Percentiles rank a stretch among this genome's conserved stretches.
Conservation (phyloP, 2,113 vertebrate genomes). For the Bubo blakistoni region DNA sequence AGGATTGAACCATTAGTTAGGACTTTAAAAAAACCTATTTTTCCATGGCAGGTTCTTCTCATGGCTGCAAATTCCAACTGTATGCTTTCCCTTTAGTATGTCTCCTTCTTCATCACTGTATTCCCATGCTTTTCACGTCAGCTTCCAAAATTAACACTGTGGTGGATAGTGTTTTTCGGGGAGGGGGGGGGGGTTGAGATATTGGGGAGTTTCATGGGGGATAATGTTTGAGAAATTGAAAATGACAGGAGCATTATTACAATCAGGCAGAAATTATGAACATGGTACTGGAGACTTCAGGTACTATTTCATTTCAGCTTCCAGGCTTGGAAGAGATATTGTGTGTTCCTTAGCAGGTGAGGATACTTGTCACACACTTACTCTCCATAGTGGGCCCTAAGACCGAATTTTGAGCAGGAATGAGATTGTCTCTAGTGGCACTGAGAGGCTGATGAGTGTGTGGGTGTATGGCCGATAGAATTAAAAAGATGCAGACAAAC, state of each 20-base stretch:
- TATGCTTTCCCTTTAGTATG: not conserved
- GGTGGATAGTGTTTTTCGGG: not conserved
- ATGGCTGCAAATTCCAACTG: not conserved
- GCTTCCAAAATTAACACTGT: not conserved
- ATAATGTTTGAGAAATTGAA: not conserved
- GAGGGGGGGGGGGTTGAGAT: not conserved
- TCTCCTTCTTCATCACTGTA: not conserved
- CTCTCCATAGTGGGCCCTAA: not conserved
- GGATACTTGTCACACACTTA: not conserved
- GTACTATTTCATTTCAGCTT: conserved; percentile 13
- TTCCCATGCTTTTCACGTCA: not conserved
- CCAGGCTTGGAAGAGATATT: not conserved
- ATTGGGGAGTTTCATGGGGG: not conserved
- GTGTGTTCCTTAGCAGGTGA: not conserved
- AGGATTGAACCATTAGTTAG: not conserved
- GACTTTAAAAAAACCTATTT: not conserved
- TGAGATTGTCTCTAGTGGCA: not conserved
- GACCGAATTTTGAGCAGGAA: not conserved
- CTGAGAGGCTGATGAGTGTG: not conserved
- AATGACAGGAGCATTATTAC: not conserved
- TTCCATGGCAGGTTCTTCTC: not conserved
- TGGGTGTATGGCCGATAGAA: not conserved
- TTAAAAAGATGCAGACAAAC: not conserved
- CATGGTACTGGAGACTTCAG: not conserved
- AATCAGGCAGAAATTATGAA: not conserved